Evolutionary conservation across 2,797 vertebrate genomes (phyloP).

Genomic region (Rhynchotus rufescens): DNA sequence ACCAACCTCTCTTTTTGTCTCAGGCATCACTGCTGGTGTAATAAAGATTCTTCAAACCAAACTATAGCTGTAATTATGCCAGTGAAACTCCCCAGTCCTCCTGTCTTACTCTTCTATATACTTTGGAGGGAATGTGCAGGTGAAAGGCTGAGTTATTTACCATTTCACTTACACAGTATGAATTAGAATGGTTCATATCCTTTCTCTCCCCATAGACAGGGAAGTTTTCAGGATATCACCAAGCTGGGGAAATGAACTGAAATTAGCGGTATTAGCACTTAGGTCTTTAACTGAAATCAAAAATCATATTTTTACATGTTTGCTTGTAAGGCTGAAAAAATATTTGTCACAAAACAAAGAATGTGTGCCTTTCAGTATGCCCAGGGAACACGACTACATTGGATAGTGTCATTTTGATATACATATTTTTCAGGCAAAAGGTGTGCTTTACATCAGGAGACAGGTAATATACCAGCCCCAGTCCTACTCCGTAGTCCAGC

Average conservation of each 20-base stretch:
- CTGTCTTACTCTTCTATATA: neutral
- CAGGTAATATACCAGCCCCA: neutral
- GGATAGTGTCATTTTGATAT: neutral
- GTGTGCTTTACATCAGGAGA: neutral
- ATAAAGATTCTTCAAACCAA: slow-evolving; percentile 16
- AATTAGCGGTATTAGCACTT: neutral
- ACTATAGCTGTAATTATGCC: neutral
- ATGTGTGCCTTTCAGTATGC: neutral
- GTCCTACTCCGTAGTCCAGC: neutral
- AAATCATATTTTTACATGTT: neutral
- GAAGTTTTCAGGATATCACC: neutral
- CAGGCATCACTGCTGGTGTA: neutral
- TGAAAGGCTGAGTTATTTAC: neutral
- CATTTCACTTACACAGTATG: neutral
- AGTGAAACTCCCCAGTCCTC: neutral
- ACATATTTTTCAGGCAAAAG: neutral
- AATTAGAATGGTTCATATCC: neutral
- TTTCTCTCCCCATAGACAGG: neutral
- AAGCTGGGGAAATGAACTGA: neutral
- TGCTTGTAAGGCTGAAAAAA: neutral
- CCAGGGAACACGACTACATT: neutral
- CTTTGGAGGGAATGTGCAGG: neutral
- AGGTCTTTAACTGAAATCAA: neutral
- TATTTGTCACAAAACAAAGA: neutral
- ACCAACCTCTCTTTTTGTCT: neutral